Conservation (phyloP, 2,797 vertebrate species). For the Sebastes cheni region DNA sequence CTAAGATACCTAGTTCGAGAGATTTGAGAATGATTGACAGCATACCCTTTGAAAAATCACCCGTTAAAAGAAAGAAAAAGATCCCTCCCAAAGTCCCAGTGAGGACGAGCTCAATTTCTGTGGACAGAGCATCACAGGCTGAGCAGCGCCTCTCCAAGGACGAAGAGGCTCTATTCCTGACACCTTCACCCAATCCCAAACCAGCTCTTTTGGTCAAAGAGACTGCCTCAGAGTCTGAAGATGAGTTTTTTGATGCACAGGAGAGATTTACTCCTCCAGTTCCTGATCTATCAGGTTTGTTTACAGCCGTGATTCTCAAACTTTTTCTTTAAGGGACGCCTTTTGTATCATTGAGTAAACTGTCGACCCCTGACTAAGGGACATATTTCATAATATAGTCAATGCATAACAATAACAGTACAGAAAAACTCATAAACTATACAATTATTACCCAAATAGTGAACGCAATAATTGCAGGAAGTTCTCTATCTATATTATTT, state of each 20-base stretch:
- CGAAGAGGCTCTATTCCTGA: constrained; percentile 70
- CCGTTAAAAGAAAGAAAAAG: constrained; percentile 71
- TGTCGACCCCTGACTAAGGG: too few relatives aligned
- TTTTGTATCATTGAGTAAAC: too few relatives aligned
- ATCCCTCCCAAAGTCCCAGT: constrained; percentile 76
- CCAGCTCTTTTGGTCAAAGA: constrained; percentile 81
- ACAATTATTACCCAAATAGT: too few relatives aligned
- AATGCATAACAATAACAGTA: too few relatives aligned
- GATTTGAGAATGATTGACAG: constrained; percentile 81
- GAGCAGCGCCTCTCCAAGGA: constrained; percentile 76
- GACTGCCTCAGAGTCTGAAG: constrained; percentile 93
- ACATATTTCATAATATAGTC: too few relatives aligned
- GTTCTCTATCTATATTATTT: too few relatives aligned
- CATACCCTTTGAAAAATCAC: constrained; percentile 73
- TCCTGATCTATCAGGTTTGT: constrained; percentile 80
- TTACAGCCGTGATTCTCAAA: neutral
- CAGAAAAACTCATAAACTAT: too few relatives aligned
- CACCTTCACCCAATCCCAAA: constrained; percentile 74
- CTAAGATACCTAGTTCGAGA: constrained; percentile 80
- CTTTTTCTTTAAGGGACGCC: too few relatives aligned
- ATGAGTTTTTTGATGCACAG: constrained; percentile 95
- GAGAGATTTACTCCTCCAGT: constrained; percentile 89
- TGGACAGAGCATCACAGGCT: constrained; percentile 49
- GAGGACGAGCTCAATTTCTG: constrained; percentile 76
- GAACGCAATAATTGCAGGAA: too few relatives aligned